Percentiles rank a stretch among this genome's conserved stretches.
phyloP scores from a whole-genome alignment of 2,113 vertebrate species.

The Corythornis vintsioides region DNA sequence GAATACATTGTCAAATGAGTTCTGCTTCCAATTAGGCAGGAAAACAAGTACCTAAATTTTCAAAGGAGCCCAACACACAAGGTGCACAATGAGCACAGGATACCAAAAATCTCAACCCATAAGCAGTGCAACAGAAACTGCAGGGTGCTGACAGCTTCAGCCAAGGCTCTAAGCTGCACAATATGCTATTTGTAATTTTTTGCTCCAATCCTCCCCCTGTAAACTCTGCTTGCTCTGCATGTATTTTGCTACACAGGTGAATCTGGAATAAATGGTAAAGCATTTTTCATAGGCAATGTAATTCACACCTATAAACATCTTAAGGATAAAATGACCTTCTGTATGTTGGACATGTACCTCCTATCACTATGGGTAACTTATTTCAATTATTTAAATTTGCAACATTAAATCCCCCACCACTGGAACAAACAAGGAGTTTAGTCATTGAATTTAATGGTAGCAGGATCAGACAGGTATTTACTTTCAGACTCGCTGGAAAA shows the following conservation, averaged over 20 bases:
- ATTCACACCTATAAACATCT: slow-evolving; percentile 47
- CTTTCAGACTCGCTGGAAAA: slow-evolving; percentile 2
- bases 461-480: slow-evolving; percentile 5
- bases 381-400: slow-evolving; percentile 53
- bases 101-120: background rate
- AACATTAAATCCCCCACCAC: background rate
- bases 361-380: slow-evolving; percentile 28
- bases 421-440: slow-evolving; percentile 25
- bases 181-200: background rate
- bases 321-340: slow-evolving; percentile 28
- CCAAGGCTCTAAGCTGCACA: background rate
- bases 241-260: slow-evolving; percentile 33
- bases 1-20: slow-evolving; percentile 52
- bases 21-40: slow-evolving; percentile 65
- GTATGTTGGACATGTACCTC: slow-evolving; percentile 9
- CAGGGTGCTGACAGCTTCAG: slow-evolving; percentile 1
- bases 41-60: slow-evolving; percentile 59
- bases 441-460: slow-evolving; percentile 12
- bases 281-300: slow-evolving; percentile 29
- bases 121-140: slow-evolving; percentile 14
- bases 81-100: slow-evolving; percentile 18
- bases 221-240: slow-evolving; percentile 47
- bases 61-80: slow-evolving; percentile 37
- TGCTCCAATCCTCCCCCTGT: background rate
- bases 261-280: slow-evolving; percentile 14